Percentiles rank a stretch among this genome's conserved stretches.
These are phyloP conservation scores for Rhizomys pruinosus DNA, from an alignment of 2,113 vertebrate species.

Conservation along the genomic window DNA sequence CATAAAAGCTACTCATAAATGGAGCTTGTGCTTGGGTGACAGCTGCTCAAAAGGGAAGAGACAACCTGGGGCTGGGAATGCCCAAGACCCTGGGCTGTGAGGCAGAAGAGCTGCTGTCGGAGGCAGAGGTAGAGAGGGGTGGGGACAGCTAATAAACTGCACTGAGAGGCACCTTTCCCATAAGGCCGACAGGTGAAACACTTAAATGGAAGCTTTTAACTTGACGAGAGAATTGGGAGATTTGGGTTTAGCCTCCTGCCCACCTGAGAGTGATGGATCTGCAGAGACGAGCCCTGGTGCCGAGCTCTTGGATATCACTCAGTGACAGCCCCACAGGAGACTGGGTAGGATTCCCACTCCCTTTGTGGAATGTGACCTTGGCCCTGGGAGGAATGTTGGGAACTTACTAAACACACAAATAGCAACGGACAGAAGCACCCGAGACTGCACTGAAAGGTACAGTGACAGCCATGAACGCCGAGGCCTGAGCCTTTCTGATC, in stretches of 20 bases:
- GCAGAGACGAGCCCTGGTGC: background rate
- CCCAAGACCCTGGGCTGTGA: background rate
- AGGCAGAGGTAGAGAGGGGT: fast-evolving
- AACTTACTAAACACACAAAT: fast-evolving
- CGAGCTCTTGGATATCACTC: fast-evolving
- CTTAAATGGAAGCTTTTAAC: background rate
- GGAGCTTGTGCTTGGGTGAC: background rate
- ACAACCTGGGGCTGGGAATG: background rate
- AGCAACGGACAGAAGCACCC: background rate
- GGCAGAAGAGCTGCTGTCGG: background rate
- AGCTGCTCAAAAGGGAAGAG: background rate
- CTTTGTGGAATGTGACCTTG: too few relatives aligned
- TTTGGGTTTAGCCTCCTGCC: background rate
- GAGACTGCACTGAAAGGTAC: background rate
- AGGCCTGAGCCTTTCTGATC: background rate
- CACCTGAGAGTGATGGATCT: background rate
- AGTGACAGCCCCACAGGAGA: too few relatives aligned
- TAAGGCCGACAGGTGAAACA: background rate
- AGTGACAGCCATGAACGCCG: too few relatives aligned
- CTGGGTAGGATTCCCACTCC: too few relatives aligned
- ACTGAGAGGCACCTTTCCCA: fast-evolving
- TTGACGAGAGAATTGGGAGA: background rate
- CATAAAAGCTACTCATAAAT: background rate
- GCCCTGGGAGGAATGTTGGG: background rate
- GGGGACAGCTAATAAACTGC: background rate